phyloP scores from a whole-genome alignment of 1,140 invertebrate genomes.

The Brachionus rubens region DNA sequence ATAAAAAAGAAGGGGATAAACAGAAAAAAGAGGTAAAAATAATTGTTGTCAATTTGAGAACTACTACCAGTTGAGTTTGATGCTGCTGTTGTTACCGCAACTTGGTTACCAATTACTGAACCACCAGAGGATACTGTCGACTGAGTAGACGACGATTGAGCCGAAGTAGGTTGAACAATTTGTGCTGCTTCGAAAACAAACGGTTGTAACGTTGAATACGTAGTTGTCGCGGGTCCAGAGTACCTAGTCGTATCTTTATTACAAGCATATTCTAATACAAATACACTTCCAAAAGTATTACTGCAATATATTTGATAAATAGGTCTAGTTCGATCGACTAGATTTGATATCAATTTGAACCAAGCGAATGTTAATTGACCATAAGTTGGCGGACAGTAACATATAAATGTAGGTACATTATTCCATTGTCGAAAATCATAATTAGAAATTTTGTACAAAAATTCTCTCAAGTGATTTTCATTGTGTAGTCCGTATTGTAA shows the following conservation, averaged over 20 bases:
- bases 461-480: neutral
- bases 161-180: neutral
- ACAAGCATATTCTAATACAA: slow-evolving; percentile 29
- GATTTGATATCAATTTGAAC: neutral
- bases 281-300: neutral
- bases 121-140: neutral
- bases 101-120: neutral
- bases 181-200: neutral
- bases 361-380: slow-evolving; percentile 24
- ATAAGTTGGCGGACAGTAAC: slow-evolving; percentile 22
- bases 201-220: neutral
- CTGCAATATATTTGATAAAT: slow-evolving; percentile 40
- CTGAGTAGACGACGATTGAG: neutral
- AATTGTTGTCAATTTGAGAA: neutral
- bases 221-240: neutral
- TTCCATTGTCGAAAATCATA: slow-evolving; percentile 40
- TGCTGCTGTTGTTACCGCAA: neutral
- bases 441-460: slow-evolving; percentile 33
- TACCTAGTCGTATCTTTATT: neutral
- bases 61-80: neutral
- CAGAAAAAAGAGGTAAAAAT: slow-evolving; percentile 23
- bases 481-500: slow-evolving; percentile 19
- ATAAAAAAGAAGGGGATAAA: slow-evolving; percentile 6
- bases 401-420: slow-evolving; percentile 27
- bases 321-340: neutral